phyloP scores from a whole-genome alignment of 2,797 vertebrate genomes.

The Urophycis tenuis region DNA sequence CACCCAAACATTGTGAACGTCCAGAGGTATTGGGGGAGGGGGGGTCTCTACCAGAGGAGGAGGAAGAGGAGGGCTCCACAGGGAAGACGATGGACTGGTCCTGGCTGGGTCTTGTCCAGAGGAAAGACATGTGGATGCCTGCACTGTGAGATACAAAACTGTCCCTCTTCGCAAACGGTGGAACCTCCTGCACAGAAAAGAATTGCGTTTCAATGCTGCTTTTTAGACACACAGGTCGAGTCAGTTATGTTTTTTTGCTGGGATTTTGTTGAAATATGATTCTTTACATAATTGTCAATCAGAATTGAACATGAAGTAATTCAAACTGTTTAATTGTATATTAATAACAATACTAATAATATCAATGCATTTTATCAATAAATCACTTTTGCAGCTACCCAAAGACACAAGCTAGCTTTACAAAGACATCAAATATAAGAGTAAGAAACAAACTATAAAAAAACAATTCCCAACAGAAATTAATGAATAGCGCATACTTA shows the following conservation, averaged over 20 bases:
- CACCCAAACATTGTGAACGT: neutral
- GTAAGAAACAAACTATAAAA: neutral
- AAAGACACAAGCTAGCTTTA: neutral
- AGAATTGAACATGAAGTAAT: neutral
- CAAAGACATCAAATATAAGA: too few relatives aligned
- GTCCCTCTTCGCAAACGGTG: constrained; percentile 97
- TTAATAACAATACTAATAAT: neutral
- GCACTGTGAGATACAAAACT: constrained; percentile 96
- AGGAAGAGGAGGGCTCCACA: constrained; percentile 71
- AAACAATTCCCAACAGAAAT: neutral
- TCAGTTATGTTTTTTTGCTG: neutral
- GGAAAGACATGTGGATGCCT: constrained; percentile 99
- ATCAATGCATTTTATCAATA: neutral
- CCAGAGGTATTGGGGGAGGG: neutral
- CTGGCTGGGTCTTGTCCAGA: constrained; percentile 92
- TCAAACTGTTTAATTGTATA: neutral
- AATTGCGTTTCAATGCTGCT: neutral
- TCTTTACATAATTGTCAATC: neutral
- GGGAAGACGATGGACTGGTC: constrained; percentile 96
- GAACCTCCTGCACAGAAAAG: constrained; percentile 80
- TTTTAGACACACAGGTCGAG: neutral
- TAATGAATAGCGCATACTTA: neutral
- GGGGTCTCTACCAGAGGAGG: neutral
- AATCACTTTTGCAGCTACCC: neutral
- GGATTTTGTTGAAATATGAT: neutral